Conservation (phyloP, 2,113 vertebrate genomes). For the Larimichthys polyactis region DNA sequence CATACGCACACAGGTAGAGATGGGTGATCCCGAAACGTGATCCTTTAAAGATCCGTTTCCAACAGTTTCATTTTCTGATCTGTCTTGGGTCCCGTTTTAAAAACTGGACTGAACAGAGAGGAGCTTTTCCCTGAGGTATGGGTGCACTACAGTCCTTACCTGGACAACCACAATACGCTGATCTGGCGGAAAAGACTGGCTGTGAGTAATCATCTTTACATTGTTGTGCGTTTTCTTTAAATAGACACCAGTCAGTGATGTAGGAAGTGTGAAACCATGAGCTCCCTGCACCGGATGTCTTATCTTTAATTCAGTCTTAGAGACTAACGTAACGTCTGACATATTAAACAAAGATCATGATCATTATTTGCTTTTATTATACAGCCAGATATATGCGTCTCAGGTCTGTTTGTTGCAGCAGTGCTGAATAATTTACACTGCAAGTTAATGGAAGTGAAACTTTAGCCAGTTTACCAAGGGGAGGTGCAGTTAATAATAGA, state of each 20-base stretch:
- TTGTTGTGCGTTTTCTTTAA: not conserved
- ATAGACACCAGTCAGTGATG: not conserved
- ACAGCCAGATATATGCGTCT: not conserved
- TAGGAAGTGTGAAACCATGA: conserved; percentile 15
- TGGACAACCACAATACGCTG: conserved; percentile 82
- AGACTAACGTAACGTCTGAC: not conserved
- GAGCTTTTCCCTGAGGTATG: conserved; percentile 73
- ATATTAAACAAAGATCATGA: not conserved
- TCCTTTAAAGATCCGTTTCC: not conserved
- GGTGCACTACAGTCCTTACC: conserved; percentile 87
- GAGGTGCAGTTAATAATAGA: conserved; percentile 40
- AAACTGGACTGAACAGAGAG: not conserved
- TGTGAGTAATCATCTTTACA: conserved; percentile 85
- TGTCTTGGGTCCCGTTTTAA: not conserved
- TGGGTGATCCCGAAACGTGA: conserved; percentile 29
- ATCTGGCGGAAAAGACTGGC: conserved; percentile 89
- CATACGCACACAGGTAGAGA: not conserved
- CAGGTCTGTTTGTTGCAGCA: conserved; percentile 23
- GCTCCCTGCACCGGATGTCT: conserved; percentile 2
- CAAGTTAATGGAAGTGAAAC: conserved; percentile 34
- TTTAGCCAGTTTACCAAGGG: conserved; percentile 10
- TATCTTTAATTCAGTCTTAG: not conserved
- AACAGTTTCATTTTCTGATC: not conserved
- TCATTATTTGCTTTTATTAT: not conserved
- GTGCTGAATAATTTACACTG: conserved; percentile 64